Base-by-base conservation (phyloP, 1,140 invertebrate species). In the Plodia interpunctella region DNA sequence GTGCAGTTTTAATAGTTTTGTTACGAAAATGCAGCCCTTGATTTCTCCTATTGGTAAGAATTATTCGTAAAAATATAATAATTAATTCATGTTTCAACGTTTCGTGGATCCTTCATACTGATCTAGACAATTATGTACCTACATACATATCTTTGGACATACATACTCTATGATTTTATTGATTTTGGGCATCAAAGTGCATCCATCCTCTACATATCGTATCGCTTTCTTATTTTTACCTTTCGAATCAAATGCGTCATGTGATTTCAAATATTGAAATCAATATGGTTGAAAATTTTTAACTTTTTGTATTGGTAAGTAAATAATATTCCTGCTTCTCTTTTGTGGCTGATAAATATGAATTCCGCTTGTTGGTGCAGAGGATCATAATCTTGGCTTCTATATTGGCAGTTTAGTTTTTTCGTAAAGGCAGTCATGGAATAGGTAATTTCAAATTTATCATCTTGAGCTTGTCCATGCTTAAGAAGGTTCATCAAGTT, bases 1-100 rank as follows among this genome's bases (percentile, higher is more conserved):
- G 21, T 25, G 21, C 21, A 25, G 2, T 44, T n/a, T 15, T 44
- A n/a, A n/a, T n/a, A n/a, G n/a, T n/a, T 44, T 44, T 44, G 9
- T 6, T 6, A 25, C 2, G 38, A 60, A 21, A 54, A 66, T 66
- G 65, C 65, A 66, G 54, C 65, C 65, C 17, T 20, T 66, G 9
- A 62, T 66, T 25, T 66, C 65, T 2, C 65, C 65, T 4, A 55
- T 66, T 54, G 65, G 65, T 66, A 63, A 66, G 65, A 44, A 44
- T 44, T 1, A n/a, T 44, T 15, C 5, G n/a, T 5, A 44, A 11
- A 8, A 2, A 38, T 2, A 38, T 38, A 13, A 8, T 11, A 2
- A 8, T 38, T 38, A 38, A 11, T 38, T 28, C 28, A 3, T 28
- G 9, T 28, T 28, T 28, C 28, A 28, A 28, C 28, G 28, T 28